Percentiles rank a stretch among this genome's conserved stretches.
These are phyloP conservation scores for Troides helena DNA, from an alignment of 2,888 invertebrate species.

Conservation along the genomic window DNA sequence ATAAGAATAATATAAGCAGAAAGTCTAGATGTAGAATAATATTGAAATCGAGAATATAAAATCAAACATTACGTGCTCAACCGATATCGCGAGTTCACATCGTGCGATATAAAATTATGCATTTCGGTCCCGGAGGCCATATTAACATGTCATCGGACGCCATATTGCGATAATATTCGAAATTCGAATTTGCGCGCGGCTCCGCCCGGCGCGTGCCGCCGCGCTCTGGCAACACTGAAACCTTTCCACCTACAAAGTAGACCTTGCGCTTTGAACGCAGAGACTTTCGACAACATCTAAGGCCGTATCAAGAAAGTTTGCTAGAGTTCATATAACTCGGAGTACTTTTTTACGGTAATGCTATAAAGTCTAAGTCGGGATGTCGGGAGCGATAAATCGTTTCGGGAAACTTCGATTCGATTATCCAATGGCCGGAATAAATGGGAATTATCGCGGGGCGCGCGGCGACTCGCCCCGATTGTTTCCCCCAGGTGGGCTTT, in stretches of 20 bases:
- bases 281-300: constrained; percentile 11
- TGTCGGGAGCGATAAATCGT: constrained; percentile 56
- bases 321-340: constrained; percentile 54
- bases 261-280: constrained; percentile 37
- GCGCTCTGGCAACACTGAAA: constrained; percentile 11
- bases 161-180: constrained; percentile 75
- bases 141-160: constrained; percentile 77
- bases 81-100: constrained; percentile 40
- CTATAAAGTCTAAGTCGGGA: constrained; percentile 57
- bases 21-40: neutral
- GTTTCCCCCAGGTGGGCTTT: constrained; percentile 45
- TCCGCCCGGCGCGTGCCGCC: constrained; percentile 32
- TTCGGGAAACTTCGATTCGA: constrained; percentile 62
- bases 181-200: constrained; percentile 52
- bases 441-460: constrained; percentile 41
- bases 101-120: constrained; percentile 69
- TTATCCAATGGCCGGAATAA: constrained; percentile 58
- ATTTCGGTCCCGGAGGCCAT: constrained; percentile 64
- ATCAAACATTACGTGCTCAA: constrained; percentile 30
- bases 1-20: too few relatives aligned
- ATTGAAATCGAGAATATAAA: constrained; percentile 30
- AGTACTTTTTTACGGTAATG: constrained; percentile 57
- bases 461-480: constrained; percentile 32
- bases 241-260: constrained; percentile 33
- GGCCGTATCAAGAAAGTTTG: constrained; percentile 23